These are phyloP conservation scores for Papilio helenus DNA, from an alignment of 1,140 invertebrate genomes.

Conservation along the genomic window DNA sequence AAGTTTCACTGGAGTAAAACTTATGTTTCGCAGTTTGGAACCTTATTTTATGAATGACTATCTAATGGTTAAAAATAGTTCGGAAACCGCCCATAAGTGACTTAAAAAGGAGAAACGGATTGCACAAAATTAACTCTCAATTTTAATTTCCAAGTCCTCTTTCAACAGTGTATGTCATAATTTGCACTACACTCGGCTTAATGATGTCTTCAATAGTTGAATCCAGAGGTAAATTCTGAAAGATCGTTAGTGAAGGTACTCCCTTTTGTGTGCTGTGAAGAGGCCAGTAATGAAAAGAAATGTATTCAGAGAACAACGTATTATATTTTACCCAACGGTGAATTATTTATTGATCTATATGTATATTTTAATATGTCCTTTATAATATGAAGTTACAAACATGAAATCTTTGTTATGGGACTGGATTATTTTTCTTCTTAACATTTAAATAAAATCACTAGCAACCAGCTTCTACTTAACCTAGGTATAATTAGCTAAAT, in stretches of 20 bases:
- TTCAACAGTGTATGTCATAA: not conserved
- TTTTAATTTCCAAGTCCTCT: not conserved
- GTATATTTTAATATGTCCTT: not conserved
- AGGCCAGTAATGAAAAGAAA: constrained; percentile 12
- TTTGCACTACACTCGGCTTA: not conserved
- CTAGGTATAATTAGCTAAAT: too few relatives aligned
- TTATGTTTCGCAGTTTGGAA: too few relatives aligned
- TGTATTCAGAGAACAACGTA: not conserved
- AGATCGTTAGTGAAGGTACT: not conserved
- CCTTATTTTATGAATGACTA: too few relatives aligned
- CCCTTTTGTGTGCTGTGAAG: constrained; percentile 4
- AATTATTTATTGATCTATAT: not conserved
- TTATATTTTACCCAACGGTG: not conserved
- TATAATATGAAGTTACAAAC: not conserved
- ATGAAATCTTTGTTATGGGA: too few relatives aligned
- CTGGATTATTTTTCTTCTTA: too few relatives aligned
- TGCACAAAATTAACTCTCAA: not conserved
- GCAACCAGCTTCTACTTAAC: too few relatives aligned
- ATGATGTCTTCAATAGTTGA: constrained; percentile 18
- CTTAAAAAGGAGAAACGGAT: not conserved
- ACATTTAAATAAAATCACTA: too few relatives aligned
- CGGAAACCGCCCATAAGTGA: too few relatives aligned
- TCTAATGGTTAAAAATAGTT: too few relatives aligned
- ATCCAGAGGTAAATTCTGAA: constrained; percentile 9
- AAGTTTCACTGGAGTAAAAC: too few relatives aligned